phyloP scores from a whole-genome alignment of 2,797 vertebrate genomes.

The Apodemus agrarius region DNA sequence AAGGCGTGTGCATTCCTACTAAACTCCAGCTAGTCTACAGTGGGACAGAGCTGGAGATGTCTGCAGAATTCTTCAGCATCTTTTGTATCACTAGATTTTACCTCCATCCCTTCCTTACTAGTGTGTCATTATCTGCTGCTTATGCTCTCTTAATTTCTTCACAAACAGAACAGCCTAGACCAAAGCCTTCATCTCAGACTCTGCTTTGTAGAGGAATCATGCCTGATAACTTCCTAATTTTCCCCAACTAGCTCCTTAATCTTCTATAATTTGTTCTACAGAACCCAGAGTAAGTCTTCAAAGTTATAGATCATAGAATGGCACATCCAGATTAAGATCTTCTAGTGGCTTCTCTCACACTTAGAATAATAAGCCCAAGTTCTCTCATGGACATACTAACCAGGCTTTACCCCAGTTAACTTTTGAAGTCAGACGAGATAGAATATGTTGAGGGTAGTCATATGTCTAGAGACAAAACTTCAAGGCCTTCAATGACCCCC shows the following conservation, averaged over 20 bases:
- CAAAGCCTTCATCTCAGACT: neutral
- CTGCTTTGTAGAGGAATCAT: neutral
- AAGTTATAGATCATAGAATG: neutral
- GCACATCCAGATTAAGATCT: neutral
- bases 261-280: neutral
- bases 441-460: neutral
- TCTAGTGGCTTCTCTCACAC: neutral
- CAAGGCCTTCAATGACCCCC: neutral
- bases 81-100: neutral
- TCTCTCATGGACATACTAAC: neutral
- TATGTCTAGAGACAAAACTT: neutral
- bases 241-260: neutral
- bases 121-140: neutral
- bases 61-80: neutral
- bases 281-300: neutral
- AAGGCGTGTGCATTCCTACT: neutral
- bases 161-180: neutral
- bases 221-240: neutral
- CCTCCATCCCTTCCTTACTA: neutral
- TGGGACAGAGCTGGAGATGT: neutral
- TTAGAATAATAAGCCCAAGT: constrained; percentile 13
- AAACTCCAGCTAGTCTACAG: neutral
- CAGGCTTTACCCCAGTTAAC: neutral
- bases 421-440: neutral
- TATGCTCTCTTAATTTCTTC: neutral